Evolutionary conservation across 2,797 vertebrate genomes (phyloP).

Genomic region (Tolypeutes matacus): DNA sequence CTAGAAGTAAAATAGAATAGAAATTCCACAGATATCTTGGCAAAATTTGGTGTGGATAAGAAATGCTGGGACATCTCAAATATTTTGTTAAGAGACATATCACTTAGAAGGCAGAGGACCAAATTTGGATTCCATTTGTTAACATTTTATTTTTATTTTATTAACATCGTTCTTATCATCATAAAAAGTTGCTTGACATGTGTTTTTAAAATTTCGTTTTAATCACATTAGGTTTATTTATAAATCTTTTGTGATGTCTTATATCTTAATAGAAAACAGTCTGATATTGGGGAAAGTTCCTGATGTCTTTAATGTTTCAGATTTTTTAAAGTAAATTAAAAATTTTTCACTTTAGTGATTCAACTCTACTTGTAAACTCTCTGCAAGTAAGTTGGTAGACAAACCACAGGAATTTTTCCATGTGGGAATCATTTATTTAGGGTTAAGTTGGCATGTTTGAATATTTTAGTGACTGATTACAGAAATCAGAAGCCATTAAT

Average conservation of each 20-base stretch:
- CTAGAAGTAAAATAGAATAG: constrained; percentile 40
- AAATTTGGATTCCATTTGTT: constrained; percentile 43
- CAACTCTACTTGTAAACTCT: not conserved
- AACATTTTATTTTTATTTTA: constrained; percentile 45
- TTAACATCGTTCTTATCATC: constrained; percentile 55
- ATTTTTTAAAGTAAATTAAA: constrained; percentile 58
- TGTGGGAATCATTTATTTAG: constrained; percentile 52
- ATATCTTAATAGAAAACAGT: constrained; percentile 40
- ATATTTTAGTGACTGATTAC: not conserved
- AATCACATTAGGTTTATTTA: constrained; percentile 52
- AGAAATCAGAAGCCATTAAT: constrained; percentile 22
- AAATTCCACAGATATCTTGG: constrained; percentile 24
- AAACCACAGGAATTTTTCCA: not conserved
- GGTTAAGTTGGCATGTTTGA: not conserved
- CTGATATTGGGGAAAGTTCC: constrained; percentile 27
- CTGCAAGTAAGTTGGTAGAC: not conserved
- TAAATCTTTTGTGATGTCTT: constrained; percentile 36
- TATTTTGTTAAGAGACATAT: constrained; percentile 45
- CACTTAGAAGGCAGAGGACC: not conserved
- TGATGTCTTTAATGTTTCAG: constrained; percentile 28
- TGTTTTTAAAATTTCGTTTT: constrained; percentile 59
- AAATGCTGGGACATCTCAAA: constrained; percentile 40
- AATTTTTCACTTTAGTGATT: constrained; percentile 29
- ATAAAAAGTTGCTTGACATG: constrained; percentile 14
- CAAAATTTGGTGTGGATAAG: constrained; percentile 30